Evolutionary conservation across 2,797 vertebrate genomes (phyloP).

Genomic region (Melanotaenia pygmaea): DNA sequence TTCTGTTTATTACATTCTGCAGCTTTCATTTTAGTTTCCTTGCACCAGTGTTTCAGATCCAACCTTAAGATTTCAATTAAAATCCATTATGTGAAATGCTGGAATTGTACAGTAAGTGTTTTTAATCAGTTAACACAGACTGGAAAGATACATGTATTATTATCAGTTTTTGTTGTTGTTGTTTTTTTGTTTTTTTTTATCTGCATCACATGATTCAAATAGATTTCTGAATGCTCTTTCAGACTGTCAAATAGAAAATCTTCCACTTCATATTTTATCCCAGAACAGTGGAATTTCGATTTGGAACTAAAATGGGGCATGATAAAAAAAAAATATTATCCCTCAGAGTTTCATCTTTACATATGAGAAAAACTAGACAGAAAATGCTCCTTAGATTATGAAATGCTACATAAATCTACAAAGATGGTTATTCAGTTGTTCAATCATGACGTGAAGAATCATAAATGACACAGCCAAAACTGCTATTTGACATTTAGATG

Average conservation of each 20-base stretch:
- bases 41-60: conserved; percentile 58
- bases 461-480: neutral
- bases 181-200: conserved; percentile 27
- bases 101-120: conserved; percentile 58
- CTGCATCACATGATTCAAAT: conserved; percentile 69
- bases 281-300: conserved; percentile 43
- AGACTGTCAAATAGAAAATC: conserved; percentile 47
- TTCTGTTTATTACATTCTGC: conserved; percentile 79
- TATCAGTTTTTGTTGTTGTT: conserved; percentile 38
- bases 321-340: conserved; percentile 25
- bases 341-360: conserved; percentile 27
- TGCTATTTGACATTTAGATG: conserved; percentile 31
- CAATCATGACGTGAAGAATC: neutral
- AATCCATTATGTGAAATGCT: conserved; percentile 58
- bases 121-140: conserved; percentile 60
- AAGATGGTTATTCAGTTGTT: neutral
- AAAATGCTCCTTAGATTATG: conserved; percentile 19
- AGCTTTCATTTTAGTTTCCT: conserved; percentile 41
- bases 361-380: conserved; percentile 21
- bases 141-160: conserved; percentile 16
- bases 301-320: conserved; percentile 37
- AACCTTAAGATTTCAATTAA: conserved; percentile 59
- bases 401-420: neutral
- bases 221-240: conserved; percentile 45
- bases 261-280: conserved; percentile 49